phyloP scores from a whole-genome alignment of 2,888 invertebrate genomes.

The Apomyelois bistriatella region DNA sequence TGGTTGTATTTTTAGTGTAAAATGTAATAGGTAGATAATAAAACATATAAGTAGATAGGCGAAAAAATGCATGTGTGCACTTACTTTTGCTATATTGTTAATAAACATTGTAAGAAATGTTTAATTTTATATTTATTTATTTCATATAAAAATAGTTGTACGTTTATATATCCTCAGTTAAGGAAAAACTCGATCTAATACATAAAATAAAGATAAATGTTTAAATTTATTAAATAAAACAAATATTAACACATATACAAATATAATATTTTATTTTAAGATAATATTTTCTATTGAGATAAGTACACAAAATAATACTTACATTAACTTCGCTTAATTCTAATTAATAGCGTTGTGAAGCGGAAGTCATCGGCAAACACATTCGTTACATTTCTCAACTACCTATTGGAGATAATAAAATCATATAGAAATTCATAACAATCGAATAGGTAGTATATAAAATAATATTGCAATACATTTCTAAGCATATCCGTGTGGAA shows the following conservation, averaged over 20 bases:
- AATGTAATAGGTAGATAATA: background rate
- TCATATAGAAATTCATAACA: background rate
- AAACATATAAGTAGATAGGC: background rate
- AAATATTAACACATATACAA: conserved; percentile 2
- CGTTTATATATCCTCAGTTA: background rate
- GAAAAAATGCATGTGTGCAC: too few relatives aligned
- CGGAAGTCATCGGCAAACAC: conserved; percentile 8
- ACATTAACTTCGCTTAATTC: background rate
- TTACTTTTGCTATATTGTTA: background rate
- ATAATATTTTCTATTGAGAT: background rate
- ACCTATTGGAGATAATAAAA: background rate
- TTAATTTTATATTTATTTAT: background rate
- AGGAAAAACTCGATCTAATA: background rate
- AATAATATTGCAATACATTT: background rate
- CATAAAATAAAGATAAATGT: background rate
- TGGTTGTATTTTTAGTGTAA: background rate
- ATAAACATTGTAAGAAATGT: background rate
- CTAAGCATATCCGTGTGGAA: background rate
- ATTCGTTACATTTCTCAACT: background rate
- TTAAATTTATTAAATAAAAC: background rate
- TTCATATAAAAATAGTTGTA: background rate
- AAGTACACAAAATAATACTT: background rate
- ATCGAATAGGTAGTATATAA: background rate
- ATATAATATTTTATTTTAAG: background rate
- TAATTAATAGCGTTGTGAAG: background rate